Evolutionary conservation across 1,140 invertebrate genomes (phyloP).

Genomic region (Parapsyche elsis): DNA sequence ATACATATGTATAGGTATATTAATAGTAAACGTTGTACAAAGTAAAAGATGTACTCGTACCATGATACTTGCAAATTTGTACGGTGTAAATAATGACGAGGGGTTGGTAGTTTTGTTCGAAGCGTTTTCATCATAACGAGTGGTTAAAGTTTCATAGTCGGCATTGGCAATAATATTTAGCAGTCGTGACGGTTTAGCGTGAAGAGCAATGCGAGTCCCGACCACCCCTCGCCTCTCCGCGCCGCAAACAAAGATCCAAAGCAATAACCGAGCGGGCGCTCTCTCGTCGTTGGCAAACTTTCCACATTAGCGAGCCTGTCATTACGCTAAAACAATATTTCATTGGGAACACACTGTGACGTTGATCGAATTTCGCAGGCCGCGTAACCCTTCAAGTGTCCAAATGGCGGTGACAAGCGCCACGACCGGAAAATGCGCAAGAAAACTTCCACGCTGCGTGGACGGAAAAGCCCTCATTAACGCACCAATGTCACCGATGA

Average conservation of each 20-base stretch:
- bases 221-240: not conserved
- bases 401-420: conserved; percentile 35
- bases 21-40: not conserved
- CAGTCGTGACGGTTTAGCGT: no score
- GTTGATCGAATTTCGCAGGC: conserved; percentile 38
- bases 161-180: no score
- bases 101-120: no score
- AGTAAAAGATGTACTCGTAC: not conserved
- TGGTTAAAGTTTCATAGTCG: no score
- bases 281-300: conserved; percentile 13
- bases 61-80: no score
- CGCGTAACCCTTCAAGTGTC: conserved; percentile 40
- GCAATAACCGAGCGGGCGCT: conserved; percentile 19
- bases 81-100: no score
- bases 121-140: no score
- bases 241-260: conserved; percentile 24
- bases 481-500: no score
- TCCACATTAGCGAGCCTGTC: conserved; percentile 41
- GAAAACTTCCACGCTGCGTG: not conserved
- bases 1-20: not conserved
- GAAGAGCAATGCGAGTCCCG: not conserved
- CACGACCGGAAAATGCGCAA: not conserved
- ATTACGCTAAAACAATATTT: conserved; percentile 43
- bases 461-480: not conserved
- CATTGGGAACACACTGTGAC: conserved; percentile 42